These are phyloP conservation scores for Cuniculus paca DNA, from an alignment of 2,797 vertebrate species.

Conservation along the genomic window DNA sequence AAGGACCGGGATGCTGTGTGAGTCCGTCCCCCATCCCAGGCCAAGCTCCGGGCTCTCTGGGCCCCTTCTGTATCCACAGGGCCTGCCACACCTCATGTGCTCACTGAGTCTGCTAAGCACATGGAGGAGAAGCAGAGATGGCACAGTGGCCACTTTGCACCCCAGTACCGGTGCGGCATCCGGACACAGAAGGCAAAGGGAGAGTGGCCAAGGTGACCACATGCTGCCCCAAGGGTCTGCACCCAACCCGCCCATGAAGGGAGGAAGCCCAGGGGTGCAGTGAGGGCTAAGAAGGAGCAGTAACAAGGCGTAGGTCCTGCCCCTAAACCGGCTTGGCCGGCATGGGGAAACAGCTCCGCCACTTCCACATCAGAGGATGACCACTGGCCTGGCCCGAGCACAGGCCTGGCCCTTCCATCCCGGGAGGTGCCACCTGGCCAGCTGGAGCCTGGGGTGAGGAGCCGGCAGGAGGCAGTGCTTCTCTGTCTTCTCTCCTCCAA, in stretches of 20 bases:
- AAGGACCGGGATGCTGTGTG: neutral
- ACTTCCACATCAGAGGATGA: neutral
- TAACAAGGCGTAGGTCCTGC: neutral
- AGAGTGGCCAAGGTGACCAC: neutral
- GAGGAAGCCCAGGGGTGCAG: neutral
- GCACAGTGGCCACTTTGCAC: accelerated
- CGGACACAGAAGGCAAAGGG: accelerated
- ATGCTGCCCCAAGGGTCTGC: neutral
- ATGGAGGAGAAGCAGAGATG: neutral
- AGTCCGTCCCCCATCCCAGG: accelerated
- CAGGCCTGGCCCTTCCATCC: too few species aligned
- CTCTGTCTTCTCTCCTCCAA: neutral
- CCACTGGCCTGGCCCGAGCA: neutral
- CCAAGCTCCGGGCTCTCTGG: accelerated
- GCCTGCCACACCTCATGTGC: neutral
- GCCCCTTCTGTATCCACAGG: neutral
- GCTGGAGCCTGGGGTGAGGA: neutral
- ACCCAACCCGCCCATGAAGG: neutral
- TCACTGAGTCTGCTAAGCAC: neutral
- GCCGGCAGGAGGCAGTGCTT: neutral
- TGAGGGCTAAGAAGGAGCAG: neutral
- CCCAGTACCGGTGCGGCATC: accelerated
- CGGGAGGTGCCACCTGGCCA: neutral
- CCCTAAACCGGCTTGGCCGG: neutral
- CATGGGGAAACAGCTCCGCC: too few species aligned